Base-by-base conservation (phyloP, 2,888 invertebrate genomes). In the Himalopsyche kuldschensis region DNA sequence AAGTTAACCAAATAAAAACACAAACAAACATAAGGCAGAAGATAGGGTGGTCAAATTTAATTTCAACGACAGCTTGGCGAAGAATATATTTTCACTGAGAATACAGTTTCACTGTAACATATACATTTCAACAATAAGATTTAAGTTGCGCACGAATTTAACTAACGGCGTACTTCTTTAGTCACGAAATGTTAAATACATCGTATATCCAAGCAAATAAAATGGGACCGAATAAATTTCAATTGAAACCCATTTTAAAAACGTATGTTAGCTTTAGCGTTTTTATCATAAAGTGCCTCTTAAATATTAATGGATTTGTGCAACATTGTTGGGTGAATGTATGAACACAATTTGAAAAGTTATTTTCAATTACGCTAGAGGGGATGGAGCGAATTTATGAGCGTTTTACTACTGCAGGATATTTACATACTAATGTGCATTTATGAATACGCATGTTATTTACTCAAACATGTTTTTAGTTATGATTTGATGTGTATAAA, bases 291-390 rank as follows among this genome's bases (percentile, higher is more conserved):
- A 77, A 77, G 41, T 77, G 77, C 35, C 77, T 41, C 41, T 77
- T 77, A 77, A 77, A 77, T 77, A 77, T 77, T 77, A 77, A 77
- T 77, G 77, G 77, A 77, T 41, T 24, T 30, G 27, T 32, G 80
- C 63, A 63, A 80, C 80, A 80, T 55, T 80, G 80, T 80, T 15
- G 31, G 77, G n/a, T 55, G 55, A 55, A 55, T 55, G 24, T 55
- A 55, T 55, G 55, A 55, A 55, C 77, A 41, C 35, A 77, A 77
- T 77, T 77, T 77, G 41, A 77, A 77, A 24, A 77, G 77, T 77
- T 63, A 80, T 80, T 80, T 80, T 80, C 82, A 82, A 82, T 82
- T 82, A 82, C 82, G 27, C 48, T 3, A n/a, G 47, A 47, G 48
- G 77, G 55, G 77, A 55, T 76, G 46, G 47, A 69, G 63, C 20